phyloP scores from a whole-genome alignment of 2,113 vertebrate genomes.

The Corydoras maculifer region DNA sequence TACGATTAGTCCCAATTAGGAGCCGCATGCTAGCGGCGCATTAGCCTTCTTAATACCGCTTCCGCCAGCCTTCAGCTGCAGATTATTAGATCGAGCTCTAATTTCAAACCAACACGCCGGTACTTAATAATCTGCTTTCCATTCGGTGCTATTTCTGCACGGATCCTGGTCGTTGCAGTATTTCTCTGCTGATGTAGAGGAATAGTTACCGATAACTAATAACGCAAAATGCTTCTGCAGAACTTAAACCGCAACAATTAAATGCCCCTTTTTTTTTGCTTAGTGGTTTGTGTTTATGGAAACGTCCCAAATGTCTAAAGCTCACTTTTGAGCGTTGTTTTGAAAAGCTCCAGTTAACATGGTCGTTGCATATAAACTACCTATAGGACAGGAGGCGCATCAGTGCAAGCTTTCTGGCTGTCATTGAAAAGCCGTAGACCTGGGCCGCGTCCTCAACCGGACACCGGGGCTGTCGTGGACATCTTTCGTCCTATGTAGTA shows the following conservation, averaged over 20 bases:
- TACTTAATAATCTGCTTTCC: background rate
- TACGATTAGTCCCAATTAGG: background rate
- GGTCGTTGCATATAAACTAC: too few relatives aligned
- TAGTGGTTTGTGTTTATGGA: background rate
- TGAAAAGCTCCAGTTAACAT: background rate
- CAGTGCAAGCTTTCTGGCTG: too few relatives aligned
- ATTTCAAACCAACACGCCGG: background rate
- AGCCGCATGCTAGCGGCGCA: slow-evolving; percentile 24
- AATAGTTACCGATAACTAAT: too few relatives aligned
- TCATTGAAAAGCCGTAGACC: background rate
- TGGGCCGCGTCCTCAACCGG: background rate
- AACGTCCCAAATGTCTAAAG: background rate
- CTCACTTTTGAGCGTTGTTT: background rate
- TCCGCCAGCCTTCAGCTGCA: slow-evolving; percentile 10
- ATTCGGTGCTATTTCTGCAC: too few relatives aligned
- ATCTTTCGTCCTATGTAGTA: background rate
- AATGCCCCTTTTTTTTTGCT: background rate
- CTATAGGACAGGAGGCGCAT: too few relatives aligned
- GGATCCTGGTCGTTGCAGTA: too few relatives aligned
- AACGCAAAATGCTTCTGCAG: background rate
- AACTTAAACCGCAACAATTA: background rate
- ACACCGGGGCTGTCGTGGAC: background rate
- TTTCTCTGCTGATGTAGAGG: too few relatives aligned
- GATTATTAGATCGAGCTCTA: background rate
- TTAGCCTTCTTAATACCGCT: slow-evolving; percentile 13